These are phyloP conservation scores for Yponomeuta evonymella DNA, from an alignment of 2,888 invertebrate species.

Conservation along the genomic window DNA sequence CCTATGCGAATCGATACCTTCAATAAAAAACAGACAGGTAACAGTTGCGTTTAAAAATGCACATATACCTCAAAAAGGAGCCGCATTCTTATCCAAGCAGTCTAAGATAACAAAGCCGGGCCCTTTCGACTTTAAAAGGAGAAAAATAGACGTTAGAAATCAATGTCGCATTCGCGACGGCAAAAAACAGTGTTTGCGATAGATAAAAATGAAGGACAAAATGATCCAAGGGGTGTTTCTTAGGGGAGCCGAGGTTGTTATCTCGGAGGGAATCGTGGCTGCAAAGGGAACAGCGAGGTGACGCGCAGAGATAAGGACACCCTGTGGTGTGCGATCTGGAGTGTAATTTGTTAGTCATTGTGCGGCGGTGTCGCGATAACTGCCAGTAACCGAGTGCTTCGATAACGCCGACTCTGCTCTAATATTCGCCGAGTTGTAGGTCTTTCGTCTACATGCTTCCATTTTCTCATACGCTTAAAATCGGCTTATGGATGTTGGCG, in stretches of 20 bases:
- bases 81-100: not conserved
- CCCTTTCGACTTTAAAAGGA: not conserved
- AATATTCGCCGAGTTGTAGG: not conserved
- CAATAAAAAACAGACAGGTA: not conserved
- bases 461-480: too few relatives aligned
- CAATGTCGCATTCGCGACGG: conserved; percentile 1
- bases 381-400: conserved; percentile 5
- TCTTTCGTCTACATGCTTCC: too few relatives aligned
- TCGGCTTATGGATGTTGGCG: too few relatives aligned
- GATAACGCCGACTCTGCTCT: not conserved
- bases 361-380: conserved; percentile 25
- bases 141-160: conserved; percentile 1
- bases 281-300: conserved; percentile 17
- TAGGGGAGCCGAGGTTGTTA: conserved; percentile 33
- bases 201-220: conserved; percentile 51
- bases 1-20: not conserved
- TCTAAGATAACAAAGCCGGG: not conserved
- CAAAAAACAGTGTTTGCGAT: conserved; percentile 41
- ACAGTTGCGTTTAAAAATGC: not conserved
- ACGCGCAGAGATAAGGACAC: conserved; percentile 12
- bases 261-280: conserved; percentile 38
- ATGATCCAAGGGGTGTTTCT: conserved; percentile 33
- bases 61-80: not conserved
- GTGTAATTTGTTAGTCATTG: conserved; percentile 52
- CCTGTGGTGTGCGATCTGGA: conserved; percentile 17